phyloP scores from a whole-genome alignment of 2,797 vertebrate species.

The Cyclopterus lumpus region DNA sequence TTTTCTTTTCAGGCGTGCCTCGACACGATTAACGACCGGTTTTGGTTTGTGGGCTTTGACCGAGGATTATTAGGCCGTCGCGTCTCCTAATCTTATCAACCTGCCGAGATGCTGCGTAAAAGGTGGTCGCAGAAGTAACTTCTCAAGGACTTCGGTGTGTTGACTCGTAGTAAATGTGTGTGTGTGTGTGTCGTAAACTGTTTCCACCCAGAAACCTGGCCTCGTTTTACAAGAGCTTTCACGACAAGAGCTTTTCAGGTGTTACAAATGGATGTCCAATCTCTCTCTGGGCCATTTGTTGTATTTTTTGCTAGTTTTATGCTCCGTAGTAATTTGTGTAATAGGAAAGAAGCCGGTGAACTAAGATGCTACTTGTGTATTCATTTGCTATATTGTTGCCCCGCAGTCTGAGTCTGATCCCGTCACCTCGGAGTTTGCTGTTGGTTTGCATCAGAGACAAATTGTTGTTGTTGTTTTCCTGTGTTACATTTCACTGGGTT shows the following conservation, averaged over 20 bases:
- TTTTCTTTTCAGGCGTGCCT: background rate
- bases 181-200: too few species aligned
- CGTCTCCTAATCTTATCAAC: slow-evolving; percentile 43
- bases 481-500: slow-evolving; percentile 1
- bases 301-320: slow-evolving; percentile 51
- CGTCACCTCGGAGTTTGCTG: background rate
- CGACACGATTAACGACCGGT: slow-evolving; percentile 33
- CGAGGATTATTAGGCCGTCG: slow-evolving; percentile 12
- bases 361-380: background rate
- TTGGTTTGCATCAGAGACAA: background rate
- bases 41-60: slow-evolving; percentile 14
- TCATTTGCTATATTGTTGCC: background rate
- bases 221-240: slow-evolving; percentile 43
- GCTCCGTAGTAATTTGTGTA: slow-evolving; percentile 8
- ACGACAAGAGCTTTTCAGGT: slow-evolving; percentile 35
- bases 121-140: slow-evolving; percentile 28
- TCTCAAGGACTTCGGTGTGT: slow-evolving; percentile 51
- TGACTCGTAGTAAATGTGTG: slow-evolving; percentile 43
- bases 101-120: slow-evolving; percentile 10
- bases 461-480: background rate
- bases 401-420: background rate
- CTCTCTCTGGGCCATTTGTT: slow-evolving; percentile 44
- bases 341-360: slow-evolving; percentile 1
- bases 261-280: slow-evolving; percentile 37
- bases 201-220: slow-evolving; percentile 37